Evolutionary conservation across 2,113 vertebrate species (phyloP), one percentile per base, ranked within the genome.

Genomic region (Paramisgurnus dabryanus): DNA sequence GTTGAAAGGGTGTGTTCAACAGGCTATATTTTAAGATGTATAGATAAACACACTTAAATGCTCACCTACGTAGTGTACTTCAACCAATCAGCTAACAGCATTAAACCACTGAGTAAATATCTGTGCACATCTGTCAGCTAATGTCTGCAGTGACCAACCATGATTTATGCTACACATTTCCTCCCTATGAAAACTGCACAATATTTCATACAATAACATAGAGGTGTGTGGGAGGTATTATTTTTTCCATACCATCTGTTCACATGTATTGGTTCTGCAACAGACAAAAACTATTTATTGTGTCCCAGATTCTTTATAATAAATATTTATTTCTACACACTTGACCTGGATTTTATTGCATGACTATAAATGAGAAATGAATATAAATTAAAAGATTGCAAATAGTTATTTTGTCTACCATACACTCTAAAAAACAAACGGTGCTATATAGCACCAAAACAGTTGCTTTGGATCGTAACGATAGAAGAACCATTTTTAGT

Each of bases 101-200:
- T 58, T 58, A 58, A 58, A 58, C n/a, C 72, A 63, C 12, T 74
- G 57, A n/a, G 57, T 60, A 45, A 60, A 61, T 41, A 18, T 41
- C 0, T 18, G 8, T 11, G 7, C 43, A 1, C 5, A 1, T 6
- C 13, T 50, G 11, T 47, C 27, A 2, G 18, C 4, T 58, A 49
- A 74, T 61, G 10, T 61, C 40, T n/a, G 45, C 40, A 27, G 11
- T 47, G 71, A 61, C 3, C 27, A 22, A 6, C 57, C 41, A 2
- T 74, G 7, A 43, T 45, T 40, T 72, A 41, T 57, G 5, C 13
- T 41, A 12, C 49, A 53, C 49, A 53, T 53, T 71, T n/a, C 0
- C 43, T 27, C 18, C 27, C 11, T 27, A 2, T 60, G 0, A 5
- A 43, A 57, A 41, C 34, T 3, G 50, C 50, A 72, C 15, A 6